Conservation (phyloP, 2,888 invertebrate genomes). For the Trichogramma dendrolimi region DNA sequence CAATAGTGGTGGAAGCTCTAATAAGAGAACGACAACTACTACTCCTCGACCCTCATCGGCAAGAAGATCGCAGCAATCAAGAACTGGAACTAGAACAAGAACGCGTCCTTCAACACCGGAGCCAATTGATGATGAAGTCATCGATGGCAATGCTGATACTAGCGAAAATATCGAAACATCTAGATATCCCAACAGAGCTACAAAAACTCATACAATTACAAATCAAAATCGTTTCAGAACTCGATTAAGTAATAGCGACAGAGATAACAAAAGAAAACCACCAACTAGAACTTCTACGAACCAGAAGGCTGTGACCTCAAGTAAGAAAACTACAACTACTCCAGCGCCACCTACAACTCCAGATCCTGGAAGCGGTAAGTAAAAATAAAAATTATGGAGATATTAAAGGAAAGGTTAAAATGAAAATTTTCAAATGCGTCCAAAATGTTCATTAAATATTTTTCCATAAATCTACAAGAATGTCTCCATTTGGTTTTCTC, state of each 20-base stretch:
- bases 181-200: conserved; percentile 12
- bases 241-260: conserved; percentile 36
- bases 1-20: conserved; percentile 11
- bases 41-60: conserved; percentile 9
- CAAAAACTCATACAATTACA: conserved; percentile 20
- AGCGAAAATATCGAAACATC: conserved; percentile 17
- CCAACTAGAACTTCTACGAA: conserved; percentile 26
- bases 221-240: conserved; percentile 35
- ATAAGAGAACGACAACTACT: conserved; percentile 10
- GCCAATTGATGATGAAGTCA: conserved; percentile 10
- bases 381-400: not conserved
- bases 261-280: conserved; percentile 35
- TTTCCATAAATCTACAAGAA: no score
- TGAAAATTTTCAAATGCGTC: not conserved
- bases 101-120: not conserved
- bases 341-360: conserved; percentile 86
- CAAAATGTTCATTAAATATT: no score
- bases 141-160: conserved; percentile 15
- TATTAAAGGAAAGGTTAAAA: not conserved
- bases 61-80: conserved; percentile 6
- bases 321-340: conserved; percentile 54
- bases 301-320: conserved; percentile 52
- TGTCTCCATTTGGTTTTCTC: no score
- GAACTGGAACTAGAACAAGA: conserved; percentile 13
- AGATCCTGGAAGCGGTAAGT: conserved; percentile 75